Base-by-base conservation (phyloP, 2,888 invertebrate species). In the Quadroppia sp. region DNA sequence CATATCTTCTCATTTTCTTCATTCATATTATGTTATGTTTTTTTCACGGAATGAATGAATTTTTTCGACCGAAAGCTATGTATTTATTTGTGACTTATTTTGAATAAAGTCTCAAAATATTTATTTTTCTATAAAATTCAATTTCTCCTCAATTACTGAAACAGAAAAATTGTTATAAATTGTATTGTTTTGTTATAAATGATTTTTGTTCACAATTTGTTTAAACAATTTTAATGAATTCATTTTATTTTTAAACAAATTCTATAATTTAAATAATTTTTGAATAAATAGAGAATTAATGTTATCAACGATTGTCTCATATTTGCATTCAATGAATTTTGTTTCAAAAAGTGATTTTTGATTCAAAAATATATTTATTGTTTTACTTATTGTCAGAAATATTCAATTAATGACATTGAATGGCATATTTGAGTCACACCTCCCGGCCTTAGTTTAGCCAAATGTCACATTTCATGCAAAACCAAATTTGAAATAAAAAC, bases 1-100 rank as follows among this genome's bases (percentile, higher is more conserved):
- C 23, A 64, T 64, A 23, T 64, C 64, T 28, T 20, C 20, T 20
- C 64, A 64, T 36, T 36, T 64, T 36, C n/a, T 64, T 20, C 64
- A 64, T 17, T 36, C n/a, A 3, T 36, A 17, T 64, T 64, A 36
- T 64, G 40, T 40, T 13, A 20, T 64, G 13, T 64, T n/a, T 7
- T 2, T 36, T 40, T 64, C 36, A 40, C 36, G 20, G 40, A 36
- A 32, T 36, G 36, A 20, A 64, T 40, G 40, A 64, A 64, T 64
- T 40, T 64, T n/a, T 64, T 40, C 0, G 9, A 13, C 23, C 40
- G 36, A 40, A 40, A 36, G 64, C 64, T 40, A 30, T 36, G 64
- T 40, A 64, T 64, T n/a, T 64, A 40, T 40, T 61, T 61, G 15
- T 23, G 20, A 20, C 20, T 20, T 20, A 50, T 20, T n/a, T n/a